Conservation (phyloP, 2,797 vertebrate genomes). For the Thunnus albacares region DNA sequence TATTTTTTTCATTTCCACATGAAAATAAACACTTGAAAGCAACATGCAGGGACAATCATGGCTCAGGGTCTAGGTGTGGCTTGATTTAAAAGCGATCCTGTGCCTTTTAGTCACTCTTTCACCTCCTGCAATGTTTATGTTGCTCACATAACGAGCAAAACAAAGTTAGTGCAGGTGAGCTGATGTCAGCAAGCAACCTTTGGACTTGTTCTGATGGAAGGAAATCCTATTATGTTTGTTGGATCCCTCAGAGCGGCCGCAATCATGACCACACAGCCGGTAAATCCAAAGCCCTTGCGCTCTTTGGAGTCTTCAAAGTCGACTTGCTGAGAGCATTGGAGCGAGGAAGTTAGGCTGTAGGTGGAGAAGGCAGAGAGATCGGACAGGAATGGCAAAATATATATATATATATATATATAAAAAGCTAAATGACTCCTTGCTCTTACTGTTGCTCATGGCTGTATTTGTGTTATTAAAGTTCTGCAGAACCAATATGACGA, state of each 20-base stretch:
- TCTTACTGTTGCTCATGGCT: slow-evolving; percentile 14
- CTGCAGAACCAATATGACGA: slow-evolving; percentile 8
- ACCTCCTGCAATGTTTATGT: slow-evolving; percentile 28
- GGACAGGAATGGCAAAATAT: slow-evolving; percentile 36
- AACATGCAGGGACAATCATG: background rate
- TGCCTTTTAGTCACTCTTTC: slow-evolving; percentile 5
- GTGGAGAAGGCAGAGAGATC: slow-evolving; percentile 63
- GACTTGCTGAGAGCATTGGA: slow-evolving; percentile 25
- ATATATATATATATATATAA: background rate
- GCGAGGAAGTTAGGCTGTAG: slow-evolving; percentile 35
- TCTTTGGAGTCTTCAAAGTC: slow-evolving; percentile 49
- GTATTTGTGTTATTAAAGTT: slow-evolving; percentile 10
- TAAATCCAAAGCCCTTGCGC: slow-evolving; percentile 62
- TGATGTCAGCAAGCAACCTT: slow-evolving; percentile 55
- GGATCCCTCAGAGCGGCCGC: slow-evolving; percentile 49
- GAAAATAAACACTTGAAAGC: background rate
- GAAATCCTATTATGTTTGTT: slow-evolving; percentile 72
- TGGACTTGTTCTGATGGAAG: slow-evolving; percentile 43
- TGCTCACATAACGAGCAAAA: slow-evolving; percentile 24
- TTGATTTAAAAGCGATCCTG: background rate
- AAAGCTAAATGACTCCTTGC: slow-evolving; percentile 1
- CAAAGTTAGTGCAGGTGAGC: slow-evolving; percentile 30
- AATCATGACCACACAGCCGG: slow-evolving; percentile 41
- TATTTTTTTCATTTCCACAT: slow-evolving; percentile 1
- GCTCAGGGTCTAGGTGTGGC: background rate